phyloP scores from a whole-genome alignment of 2,113 vertebrate species.

The Steatornis caripensis region DNA sequence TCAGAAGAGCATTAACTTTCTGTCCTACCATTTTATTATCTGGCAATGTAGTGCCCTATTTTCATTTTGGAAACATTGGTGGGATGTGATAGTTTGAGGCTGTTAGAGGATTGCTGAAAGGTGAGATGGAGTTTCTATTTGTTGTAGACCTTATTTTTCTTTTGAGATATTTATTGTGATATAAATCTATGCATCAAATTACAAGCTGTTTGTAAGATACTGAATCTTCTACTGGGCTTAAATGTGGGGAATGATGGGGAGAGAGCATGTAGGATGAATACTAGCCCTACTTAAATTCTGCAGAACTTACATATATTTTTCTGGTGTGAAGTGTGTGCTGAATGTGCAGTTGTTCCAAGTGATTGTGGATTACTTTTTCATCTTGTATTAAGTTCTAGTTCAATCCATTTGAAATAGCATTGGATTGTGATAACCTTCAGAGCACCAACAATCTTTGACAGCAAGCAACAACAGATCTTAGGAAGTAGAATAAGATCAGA shows the following conservation, averaged over 20 bases:
- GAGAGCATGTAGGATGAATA: background rate
- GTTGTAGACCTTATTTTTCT: background rate
- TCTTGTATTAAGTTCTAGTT: background rate
- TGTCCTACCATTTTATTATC: background rate
- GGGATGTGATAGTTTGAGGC: background rate
- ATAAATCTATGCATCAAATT: background rate
- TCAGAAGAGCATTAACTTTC: background rate
- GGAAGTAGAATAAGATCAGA: background rate
- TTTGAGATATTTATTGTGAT: background rate
- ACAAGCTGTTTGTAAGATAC: background rate
- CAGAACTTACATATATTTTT: background rate
- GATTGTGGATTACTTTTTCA: background rate
- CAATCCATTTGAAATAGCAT: background rate
- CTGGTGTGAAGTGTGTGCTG: background rate
- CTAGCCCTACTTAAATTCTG: background rate
- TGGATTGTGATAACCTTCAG: background rate
- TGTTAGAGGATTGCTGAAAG: background rate
- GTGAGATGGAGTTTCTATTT: background rate
- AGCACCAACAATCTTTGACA: background rate
- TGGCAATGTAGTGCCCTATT: background rate
- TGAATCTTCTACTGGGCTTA: background rate
- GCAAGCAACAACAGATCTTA: background rate
- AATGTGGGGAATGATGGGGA: background rate
- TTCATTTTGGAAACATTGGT: background rate
- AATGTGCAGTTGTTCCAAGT: background rate